Evolutionary conservation across 2,113 vertebrate species (phyloP).

Genomic region (Lipotes vexillifer): DNA sequence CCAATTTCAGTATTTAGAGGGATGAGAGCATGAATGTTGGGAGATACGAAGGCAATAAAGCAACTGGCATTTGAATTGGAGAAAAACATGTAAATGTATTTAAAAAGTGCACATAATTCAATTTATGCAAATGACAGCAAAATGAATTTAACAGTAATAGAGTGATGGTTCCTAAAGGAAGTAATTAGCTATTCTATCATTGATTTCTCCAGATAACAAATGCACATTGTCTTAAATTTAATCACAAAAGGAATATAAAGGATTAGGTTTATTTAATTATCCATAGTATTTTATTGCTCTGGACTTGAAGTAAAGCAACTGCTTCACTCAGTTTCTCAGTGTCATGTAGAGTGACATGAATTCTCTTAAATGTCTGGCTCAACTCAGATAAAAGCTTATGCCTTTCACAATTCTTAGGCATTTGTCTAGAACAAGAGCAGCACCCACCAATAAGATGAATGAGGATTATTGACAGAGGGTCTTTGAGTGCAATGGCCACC

Average conservation of each 20-base stretch:
- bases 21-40: background rate
- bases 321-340: slow-evolving; percentile 61
- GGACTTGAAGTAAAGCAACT: slow-evolving; percentile 49
- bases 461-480: background rate
- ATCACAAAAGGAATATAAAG: slow-evolving; percentile 43
- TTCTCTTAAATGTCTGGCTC: slow-evolving; percentile 37
- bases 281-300: background rate
- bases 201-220: slow-evolving; percentile 48
- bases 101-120: slow-evolving; percentile 15
- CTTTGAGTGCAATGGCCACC: background rate
- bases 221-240: slow-evolving; percentile 44
- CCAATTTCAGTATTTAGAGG: background rate
- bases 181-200: slow-evolving; percentile 46
- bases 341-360: slow-evolving; percentile 47
- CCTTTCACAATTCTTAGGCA: slow-evolving; percentile 26
- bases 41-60: background rate
- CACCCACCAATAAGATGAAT: background rate
- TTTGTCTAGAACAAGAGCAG: background rate
- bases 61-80: slow-evolving; percentile 5
- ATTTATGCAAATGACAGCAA: slow-evolving; percentile 38
- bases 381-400: background rate
- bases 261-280: slow-evolving; percentile 26
- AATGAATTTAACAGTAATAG: slow-evolving; percentile 32
- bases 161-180: slow-evolving; percentile 42
- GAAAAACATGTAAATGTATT: background rate